phyloP scores from a whole-genome alignment of 2,888 invertebrate species.

The Tetranychus piercei region DNA sequence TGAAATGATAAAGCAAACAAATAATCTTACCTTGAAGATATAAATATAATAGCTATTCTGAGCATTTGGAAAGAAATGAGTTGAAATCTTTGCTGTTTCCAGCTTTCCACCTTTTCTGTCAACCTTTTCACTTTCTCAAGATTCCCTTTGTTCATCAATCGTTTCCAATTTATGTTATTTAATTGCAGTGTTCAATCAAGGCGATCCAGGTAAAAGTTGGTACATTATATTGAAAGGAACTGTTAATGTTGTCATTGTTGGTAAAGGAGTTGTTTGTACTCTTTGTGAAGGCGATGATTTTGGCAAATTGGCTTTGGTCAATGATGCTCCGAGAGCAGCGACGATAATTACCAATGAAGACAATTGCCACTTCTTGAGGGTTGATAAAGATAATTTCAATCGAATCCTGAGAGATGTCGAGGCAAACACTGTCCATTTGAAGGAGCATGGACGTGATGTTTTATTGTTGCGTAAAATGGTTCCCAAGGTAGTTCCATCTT shows the following conservation, averaged over 20 bases:
- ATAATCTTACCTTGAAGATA: too few species aligned
- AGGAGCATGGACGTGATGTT: slow-evolving; percentile 53
- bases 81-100: too few species aligned
- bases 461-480: slow-evolving; percentile 50
- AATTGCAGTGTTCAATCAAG: slow-evolving; percentile 54
- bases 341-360: slow-evolving; percentile 61
- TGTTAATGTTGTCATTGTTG: slow-evolving; percentile 63
- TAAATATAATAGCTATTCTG: too few species aligned
- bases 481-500: slow-evolving; percentile 23
- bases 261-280: slow-evolving; percentile 61
- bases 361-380: slow-evolving; percentile 60
- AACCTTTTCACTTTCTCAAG: neutral
- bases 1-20: too few species aligned
- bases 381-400: slow-evolving; percentile 69
- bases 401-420: slow-evolving; percentile 59
- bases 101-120: too few species aligned
- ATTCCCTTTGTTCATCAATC: neutral
- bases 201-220: slow-evolving; percentile 65
- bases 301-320: slow-evolving; percentile 63
- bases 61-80: too few species aligned
- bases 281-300: slow-evolving; percentile 69
- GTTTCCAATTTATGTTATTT: neutral
- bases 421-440: slow-evolving; percentile 64
- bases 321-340: slow-evolving; percentile 64
- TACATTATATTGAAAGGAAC: slow-evolving; percentile 63